Evolutionary conservation across 2,888 invertebrate genomes (phyloP).

Genomic region (Halocaridina rubra): DNA sequence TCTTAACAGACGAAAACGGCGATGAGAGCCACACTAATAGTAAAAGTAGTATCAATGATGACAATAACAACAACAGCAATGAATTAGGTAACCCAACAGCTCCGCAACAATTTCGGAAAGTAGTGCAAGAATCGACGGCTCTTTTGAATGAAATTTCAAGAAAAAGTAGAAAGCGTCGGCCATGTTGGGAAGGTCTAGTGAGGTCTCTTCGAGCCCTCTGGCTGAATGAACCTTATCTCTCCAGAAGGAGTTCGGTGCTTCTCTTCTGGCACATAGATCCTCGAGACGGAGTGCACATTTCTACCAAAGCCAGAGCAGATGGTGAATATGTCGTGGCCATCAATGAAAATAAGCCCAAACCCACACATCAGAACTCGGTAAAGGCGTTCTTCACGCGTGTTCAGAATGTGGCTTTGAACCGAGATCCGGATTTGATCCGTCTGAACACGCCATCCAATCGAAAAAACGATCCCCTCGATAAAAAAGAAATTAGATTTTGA

Average conservation of each 20-base stretch:
- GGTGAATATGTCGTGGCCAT: constrained; percentile 41
- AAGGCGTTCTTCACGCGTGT: not conserved
- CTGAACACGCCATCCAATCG: not conserved
- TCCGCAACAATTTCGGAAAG: not conserved
- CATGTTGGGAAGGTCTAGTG: constrained; percentile 33
- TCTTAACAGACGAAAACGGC: not conserved
- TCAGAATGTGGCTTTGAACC: not conserved
- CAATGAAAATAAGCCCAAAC: not conserved
- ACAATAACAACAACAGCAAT: too few species aligned
- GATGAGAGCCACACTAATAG: not conserved
- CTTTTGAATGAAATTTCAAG: constrained; percentile 20
- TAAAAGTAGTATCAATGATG: too few species aligned
- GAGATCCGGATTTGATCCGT: not conserved
- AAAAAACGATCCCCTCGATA: not conserved
- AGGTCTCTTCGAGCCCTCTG: constrained; percentile 28
- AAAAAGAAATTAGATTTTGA: too few species aligned
- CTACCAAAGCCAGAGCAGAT: constrained; percentile 16
- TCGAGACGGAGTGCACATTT: constrained; percentile 15
- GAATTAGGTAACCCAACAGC: not conserved
- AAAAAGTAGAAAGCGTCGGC: not conserved
- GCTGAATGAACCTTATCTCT: constrained; percentile 2
- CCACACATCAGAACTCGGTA: not conserved
- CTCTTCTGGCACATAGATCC: constrained; percentile 46
- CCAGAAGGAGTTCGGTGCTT: constrained; percentile 15
- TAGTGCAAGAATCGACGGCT: constrained; percentile 18